Evolutionary conservation across 2,797 vertebrate species (phyloP), one percentile per base, ranked within the genome.

Genomic region (Stomatorhinus walkeri): DNA sequence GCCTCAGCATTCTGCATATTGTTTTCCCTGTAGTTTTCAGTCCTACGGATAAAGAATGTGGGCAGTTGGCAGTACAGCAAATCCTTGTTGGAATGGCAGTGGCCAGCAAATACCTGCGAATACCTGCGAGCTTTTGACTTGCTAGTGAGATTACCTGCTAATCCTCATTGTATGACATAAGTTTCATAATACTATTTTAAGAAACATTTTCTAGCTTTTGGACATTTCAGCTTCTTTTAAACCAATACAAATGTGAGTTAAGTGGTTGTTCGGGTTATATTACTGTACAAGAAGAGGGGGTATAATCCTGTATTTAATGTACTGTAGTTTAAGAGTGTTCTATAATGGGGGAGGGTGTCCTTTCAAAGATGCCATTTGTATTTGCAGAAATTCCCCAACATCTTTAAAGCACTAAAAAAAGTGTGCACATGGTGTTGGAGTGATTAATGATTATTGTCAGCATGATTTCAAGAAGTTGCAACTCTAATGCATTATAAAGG

Each of bases 151-250:
- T 56, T 76, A 7, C 8, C 48, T 14, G 40, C 36, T 48, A 89
- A 52, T 28, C 48, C 36, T 48, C n/a, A 90, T 90, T 88, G 90
- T 91, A 87, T 92, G 91, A 91, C 91, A 92, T 94, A 92, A 92
- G 87, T 91, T 89, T 91, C 46, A 85, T 52, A 52, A 72, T 76
- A 76, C 19, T 52, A 43, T 85, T 87, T 87, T 56, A 32, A 87
- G 19, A 54, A 87, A 87, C 84, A 87, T 56, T 87, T 87, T 43
- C 48, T 51, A 87, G 59, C 19, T 54, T 52, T 76, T 89, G 51
- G 46, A 48, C 46, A 85, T 24, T 14, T 40, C 19, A 16, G 43
- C 46, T 49, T 52, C n/a, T 87, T 89, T 52, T 72, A 4, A 86
- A n/a, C 19, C 6, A 4, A 24, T 54, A 24, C 24, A 54, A 10